A percentile compares a stretch with the other conserved stretches of the same genome.
phyloP scores from a whole-genome alignment of 1,140 invertebrate species.

The Papilio xuthus region DNA sequence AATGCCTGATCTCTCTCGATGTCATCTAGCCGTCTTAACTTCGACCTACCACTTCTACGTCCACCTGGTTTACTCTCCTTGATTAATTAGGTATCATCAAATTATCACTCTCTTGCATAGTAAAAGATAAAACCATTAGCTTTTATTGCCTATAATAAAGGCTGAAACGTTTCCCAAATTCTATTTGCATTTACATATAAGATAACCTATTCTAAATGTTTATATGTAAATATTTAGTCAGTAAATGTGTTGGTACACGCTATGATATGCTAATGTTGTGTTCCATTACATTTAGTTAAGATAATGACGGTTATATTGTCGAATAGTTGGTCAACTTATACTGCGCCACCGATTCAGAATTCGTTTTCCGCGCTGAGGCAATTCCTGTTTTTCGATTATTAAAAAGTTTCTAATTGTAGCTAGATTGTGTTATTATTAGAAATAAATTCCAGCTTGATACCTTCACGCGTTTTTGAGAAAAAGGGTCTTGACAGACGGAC shows the following conservation, averaged over 20 bases:
- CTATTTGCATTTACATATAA: slow-evolving; percentile 17
- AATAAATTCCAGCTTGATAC: no score
- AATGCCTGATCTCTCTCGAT: no score
- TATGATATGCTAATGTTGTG: slow-evolving; percentile 7
- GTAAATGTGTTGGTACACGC: slow-evolving; percentile 8
- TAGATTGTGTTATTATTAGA: not conserved
- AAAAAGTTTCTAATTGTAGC: not conserved
- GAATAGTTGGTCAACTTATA: not conserved
- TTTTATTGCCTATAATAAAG: slow-evolving; percentile 24
- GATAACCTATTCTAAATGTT: slow-evolving; percentile 12
- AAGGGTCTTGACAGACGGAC: no score
- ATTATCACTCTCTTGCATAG: not conserved
- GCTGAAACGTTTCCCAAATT: slow-evolving; percentile 21
- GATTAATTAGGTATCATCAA: not conserved
- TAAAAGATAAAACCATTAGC: slow-evolving; percentile 19
- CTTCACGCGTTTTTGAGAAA: no score
- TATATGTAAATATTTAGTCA: slow-evolving; percentile 21
- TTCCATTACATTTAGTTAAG: not conserved
- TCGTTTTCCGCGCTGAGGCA: not conserved
- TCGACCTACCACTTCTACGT: no score
- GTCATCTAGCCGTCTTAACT: no score
- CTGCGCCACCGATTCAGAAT: not conserved
- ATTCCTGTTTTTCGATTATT: not conserved
- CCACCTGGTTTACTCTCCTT: no score
- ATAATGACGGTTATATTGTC: not conserved